Evolutionary conservation across 1,140 invertebrate genomes (phyloP), one percentile per base, ranked within the genome.

Genomic region (Arion vulgaris): DNA sequence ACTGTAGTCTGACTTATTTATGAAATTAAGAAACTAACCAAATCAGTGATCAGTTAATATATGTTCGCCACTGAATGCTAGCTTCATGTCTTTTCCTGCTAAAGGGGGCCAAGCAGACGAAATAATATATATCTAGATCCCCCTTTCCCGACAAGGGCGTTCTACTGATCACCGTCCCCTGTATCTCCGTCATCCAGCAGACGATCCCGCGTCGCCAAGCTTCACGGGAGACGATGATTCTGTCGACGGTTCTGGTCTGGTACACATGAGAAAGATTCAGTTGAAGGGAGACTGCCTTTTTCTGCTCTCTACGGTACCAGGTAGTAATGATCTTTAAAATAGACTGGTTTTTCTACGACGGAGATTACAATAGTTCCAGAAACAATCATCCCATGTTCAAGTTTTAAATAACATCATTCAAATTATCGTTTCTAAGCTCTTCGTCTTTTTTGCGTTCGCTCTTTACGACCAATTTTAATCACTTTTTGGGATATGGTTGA

Each of bases 291-390:
- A 81, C 49, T 73, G 80, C n/a, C 49, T 81, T 28, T 81, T 81
- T 41, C 96, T 95, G 23, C 99, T 97, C 91, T 98, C 97, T 11
- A 98, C 97, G n/a, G 96, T 98, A 77, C 96, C 97, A 90, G 97
- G 97, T 95, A n/a, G 11, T 5, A 62, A 23, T 5, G 17, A 9
- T 32, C 4, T 15, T n/a, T n/a, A n/a, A n/a, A n/a, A n/a, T 69
- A 36, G 7, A 36, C 26, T 28, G 7, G 66, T 69, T n/a, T n/a
- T n/a, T n/a, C n/a, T n/a, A n/a, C n/a, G n/a, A n/a, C n/a, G n/a
- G n/a, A n/a, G n/a, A n/a, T n/a, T n/a, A n/a, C n/a, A n/a, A n/a
- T n/a, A n/a, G n/a, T n/a, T n/a, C n/a, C n/a, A n/a, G n/a, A n/a
- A n/a, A n/a, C n/a, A n/a, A n/a, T n/a, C n/a, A n/a, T n/a, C n/a